Evolutionary conservation across 2,113 vertebrate species (phyloP).

Genomic region (Balaeniceps rex): DNA sequence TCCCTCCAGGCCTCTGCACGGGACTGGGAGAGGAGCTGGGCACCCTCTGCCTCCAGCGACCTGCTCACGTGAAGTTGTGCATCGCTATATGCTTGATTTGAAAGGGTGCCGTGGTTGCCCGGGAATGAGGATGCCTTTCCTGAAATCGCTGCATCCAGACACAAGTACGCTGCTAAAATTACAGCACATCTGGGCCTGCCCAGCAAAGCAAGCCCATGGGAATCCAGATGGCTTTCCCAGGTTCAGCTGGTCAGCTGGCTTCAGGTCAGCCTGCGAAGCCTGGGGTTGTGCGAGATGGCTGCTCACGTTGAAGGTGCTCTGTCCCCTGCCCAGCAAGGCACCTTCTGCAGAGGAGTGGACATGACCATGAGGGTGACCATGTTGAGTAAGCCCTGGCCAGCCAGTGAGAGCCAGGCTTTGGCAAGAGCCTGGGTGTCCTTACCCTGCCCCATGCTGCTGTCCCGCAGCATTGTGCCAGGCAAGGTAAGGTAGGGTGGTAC

Average conservation of each 20-base stretch:
- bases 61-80: rapidly evolving
- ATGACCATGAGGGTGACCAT: rapidly evolving
- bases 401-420: neutral
- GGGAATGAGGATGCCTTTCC: neutral
- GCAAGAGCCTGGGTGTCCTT: neutral
- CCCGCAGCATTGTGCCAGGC: neutral
- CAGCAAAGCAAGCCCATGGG: neutral
- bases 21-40: neutral
- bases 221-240: neutral
- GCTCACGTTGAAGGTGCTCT: rapidly evolving
- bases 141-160: neutral
- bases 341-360: neutral
- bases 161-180: neutral
- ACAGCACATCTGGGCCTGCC: neutral
- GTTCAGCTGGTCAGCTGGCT: neutral
- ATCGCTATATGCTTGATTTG: rapidly evolving
- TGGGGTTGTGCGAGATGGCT: rapidly evolving
- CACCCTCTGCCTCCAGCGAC: neutral
- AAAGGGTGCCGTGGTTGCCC: neutral
- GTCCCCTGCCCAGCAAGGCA: neutral
- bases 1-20: neutral
- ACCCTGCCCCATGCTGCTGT: neutral
- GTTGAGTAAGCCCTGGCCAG: neutral
- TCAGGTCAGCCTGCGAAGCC: neutral
- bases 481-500: neutral